Evolutionary conservation across 2,888 invertebrate species (phyloP), one percentile per base, ranked within the genome.

Genomic region (Lithophane socia): DNA sequence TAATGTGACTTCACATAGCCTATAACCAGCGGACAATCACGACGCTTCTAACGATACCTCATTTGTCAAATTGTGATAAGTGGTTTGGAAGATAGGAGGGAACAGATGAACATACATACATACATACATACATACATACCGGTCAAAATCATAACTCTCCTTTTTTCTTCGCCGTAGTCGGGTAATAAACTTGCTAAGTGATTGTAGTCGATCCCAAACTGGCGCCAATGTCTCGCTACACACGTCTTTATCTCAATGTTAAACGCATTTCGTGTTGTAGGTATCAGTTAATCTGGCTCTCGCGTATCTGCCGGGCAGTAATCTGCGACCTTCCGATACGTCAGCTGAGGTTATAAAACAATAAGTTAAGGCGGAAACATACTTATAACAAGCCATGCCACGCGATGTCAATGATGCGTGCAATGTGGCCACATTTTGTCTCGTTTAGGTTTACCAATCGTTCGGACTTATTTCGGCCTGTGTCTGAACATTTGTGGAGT

Each of bases 261-360:
- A 52, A 69, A 71, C 76, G 52, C 65, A 63, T 49, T 67, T 68
- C 61, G 66, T 64, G 63, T 0, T 29, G 21, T 74, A 37, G 37
- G 37, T 37, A 74, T 82, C 72, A 42, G 4, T 75, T 49, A 47
- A 81, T 72, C 65, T 70, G 21, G 21, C n/a, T 66, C 44, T 66
- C 66, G 65, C 72, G 58, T 80, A 80, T 81, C 75, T 73, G 29
- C 4, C 47, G 1, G 18, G 21, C 73, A n/a, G 12, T 79, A 72
- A 80, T 84, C 84, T 56, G 77, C 77, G 83, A 83, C 83, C 83
- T 83, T 80, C 69, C 37, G 44, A 68, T 82, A 73, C 58, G 60
- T 21, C 10, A 29, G 44, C 70, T n/a, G 67, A 85, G 77, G 83
- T 77, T 73, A 24, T n/a, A 24, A 56, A 61, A 67, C 44, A 42